These are phyloP conservation scores for Gymnorhina tibicen DNA, from an alignment of 2,113 vertebrate genomes.

Conservation along the genomic window DNA sequence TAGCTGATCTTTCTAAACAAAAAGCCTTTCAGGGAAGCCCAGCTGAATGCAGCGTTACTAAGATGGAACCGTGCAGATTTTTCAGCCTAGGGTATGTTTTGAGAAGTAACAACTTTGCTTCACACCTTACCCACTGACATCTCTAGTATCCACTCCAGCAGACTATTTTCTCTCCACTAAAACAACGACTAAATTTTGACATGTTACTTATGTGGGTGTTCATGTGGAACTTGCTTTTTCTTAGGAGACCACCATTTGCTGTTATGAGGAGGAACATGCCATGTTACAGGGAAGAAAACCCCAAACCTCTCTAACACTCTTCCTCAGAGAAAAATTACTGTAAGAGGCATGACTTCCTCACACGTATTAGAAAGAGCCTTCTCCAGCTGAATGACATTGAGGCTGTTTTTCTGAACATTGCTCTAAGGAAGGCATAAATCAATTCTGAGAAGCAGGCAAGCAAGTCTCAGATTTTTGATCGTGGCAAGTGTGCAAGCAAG, in stretches of 20 bases:
- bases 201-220: background rate
- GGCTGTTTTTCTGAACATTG: background rate
- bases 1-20: background rate
- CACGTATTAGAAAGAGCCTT: background rate
- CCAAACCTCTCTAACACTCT: background rate
- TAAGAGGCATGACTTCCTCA: background rate
- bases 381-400: background rate
- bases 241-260: background rate
- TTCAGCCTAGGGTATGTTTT: background rate
- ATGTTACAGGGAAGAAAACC: background rate
- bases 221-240: background rate
- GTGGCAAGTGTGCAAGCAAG: background rate
- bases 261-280: background rate
- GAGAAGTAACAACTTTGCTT: background rate
- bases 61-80: background rate
- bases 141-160: background rate
- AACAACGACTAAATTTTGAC: background rate
- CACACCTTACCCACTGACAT: background rate
- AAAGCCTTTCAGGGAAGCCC: background rate
- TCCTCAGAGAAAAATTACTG: background rate
- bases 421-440: background rate
- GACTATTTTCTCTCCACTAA: background rate
- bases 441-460: background rate
- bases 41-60: background rate
- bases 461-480: background rate